Conservation (phyloP, 2,113 vertebrate genomes). For the Caranx melampygus region DNA sequence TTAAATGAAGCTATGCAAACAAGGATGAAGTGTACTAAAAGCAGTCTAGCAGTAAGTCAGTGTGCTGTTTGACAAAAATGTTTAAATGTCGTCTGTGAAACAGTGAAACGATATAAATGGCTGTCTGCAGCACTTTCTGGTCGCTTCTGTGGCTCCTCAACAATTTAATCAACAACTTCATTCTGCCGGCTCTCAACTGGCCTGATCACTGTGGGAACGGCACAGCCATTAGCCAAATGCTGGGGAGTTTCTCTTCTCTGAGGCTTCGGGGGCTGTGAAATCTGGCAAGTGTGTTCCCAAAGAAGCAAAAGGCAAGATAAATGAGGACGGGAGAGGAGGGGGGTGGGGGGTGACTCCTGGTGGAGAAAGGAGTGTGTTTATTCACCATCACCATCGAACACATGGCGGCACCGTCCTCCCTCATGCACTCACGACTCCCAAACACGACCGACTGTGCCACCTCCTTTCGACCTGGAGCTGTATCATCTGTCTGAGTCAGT, state of each 20-base stretch:
- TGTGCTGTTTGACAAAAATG: constrained; percentile 51
- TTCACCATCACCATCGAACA: neutral
- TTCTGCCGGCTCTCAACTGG: constrained; percentile 29
- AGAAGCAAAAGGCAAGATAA: constrained; percentile 35
- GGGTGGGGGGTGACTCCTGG: neutral
- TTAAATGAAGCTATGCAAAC: constrained; percentile 69
- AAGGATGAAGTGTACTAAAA: constrained; percentile 52
- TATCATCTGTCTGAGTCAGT: neutral
- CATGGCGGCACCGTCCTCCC: neutral
- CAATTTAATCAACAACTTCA: constrained; percentile 46
- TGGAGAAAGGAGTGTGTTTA: constrained; percentile 24
- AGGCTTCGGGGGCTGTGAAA: constrained; percentile 37
- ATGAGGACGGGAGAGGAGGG: constrained; percentile 26
- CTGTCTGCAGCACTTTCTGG: constrained; percentile 52
- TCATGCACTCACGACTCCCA: neutral
- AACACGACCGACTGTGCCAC: neutral
- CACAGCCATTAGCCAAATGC: constrained; percentile 46
- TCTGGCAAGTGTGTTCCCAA: constrained; percentile 22
- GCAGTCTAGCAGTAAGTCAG: constrained; percentile 51
- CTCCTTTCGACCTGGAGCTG: neutral
- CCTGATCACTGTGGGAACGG: constrained; percentile 59
- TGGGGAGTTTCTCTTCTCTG: constrained; percentile 36
- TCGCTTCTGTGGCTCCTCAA: constrained; percentile 38
- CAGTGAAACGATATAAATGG: constrained; percentile 53
- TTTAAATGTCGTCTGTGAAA: constrained; percentile 47